Base-by-base conservation (phyloP, 2,797 vertebrate species). In the Pogoniulus pusillus region DNA sequence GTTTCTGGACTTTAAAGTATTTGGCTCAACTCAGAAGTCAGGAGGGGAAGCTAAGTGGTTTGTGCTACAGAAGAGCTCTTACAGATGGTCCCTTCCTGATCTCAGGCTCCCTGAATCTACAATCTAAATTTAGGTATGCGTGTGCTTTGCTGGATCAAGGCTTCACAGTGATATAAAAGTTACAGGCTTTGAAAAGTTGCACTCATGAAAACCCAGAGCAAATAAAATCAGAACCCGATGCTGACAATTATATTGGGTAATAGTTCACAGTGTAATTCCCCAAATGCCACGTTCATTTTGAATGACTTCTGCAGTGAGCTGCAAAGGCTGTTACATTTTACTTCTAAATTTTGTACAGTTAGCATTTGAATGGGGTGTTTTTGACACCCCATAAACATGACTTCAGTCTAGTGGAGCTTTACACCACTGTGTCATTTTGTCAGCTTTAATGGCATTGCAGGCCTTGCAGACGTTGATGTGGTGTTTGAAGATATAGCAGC, bases 21-120 rank as follows among this genome's bases (percentile, higher is more conserved):
- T 95, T 94, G 93, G 90, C 91, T 96, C 74, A 93, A 95, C 77
- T 95, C 82, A 84, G 89, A 90, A 90, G 85, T 89, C 89, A 93
- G 89, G 71, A 95, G 90, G 89, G 84, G 87, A 95, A 91, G 60
- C 77, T 82, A 87, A 93, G 87, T 79, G 84, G 64, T 85, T 87
- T 92, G 90, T 87, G 82, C 71, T 94, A 91, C 54, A 93, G 82
- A 96, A 92, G 86, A 93, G 60, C 66, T 91, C 86, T 82, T 83
- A 76, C 86, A 95, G 84, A 95, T 93, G 93, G 91, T 90, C 85
- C 34, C 57, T 94, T 93, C 93, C 89, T 91, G 88, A 93, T 94
- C 94, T 93, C 65, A 68, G 85, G 71, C 90, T 94, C 89, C 77
- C 85, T 87, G 90, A 93, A 87, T 93, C 93, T 87, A 64, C 79